Percentiles rank a stretch among this genome's conserved stretches.
Evolutionary conservation across 1,140 invertebrate genomes (phyloP).

Genomic region (Cepaea nemoralis): DNA sequence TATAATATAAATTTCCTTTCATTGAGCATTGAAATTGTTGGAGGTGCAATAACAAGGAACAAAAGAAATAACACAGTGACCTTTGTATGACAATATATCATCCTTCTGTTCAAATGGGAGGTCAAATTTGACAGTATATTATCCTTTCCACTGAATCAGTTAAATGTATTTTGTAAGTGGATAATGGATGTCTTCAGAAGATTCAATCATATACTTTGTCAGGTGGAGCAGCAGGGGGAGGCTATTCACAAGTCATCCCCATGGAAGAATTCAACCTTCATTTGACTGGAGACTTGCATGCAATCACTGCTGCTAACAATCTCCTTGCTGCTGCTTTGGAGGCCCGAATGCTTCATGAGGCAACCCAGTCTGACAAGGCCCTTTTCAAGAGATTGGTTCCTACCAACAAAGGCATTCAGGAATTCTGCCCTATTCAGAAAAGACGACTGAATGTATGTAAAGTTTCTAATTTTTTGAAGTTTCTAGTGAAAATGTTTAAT

Average conservation of each 20-base stretch:
- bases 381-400: conserved; percentile 91
- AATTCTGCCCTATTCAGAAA: conserved; percentile 87
- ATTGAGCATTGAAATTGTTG: too few species aligned
- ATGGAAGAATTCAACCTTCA: conserved; percentile 99
- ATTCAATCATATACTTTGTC: conserved; percentile 42
- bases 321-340: conserved; percentile 89
- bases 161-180: too few species aligned
- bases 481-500: too few species aligned
- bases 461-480: too few species aligned
- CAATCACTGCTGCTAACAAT: conserved; percentile 97
- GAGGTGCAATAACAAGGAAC: too few species aligned
- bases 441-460: conserved; percentile 77
- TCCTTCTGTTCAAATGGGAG: too few species aligned
- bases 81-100: too few species aligned
- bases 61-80: too few species aligned
- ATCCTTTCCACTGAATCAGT: too few species aligned
- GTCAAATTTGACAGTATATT: too few species aligned
- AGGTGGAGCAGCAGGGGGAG: conserved; percentile 94
- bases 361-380: conserved; percentile 86
- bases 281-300: conserved; percentile 98
- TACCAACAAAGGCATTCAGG: conserved; percentile 80
- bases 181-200: too few species aligned
- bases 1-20: too few species aligned
- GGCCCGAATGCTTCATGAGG: conserved; percentile 96
- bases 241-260: conserved; percentile 95